These are phyloP conservation scores for Ichneumoninae sp. DNA, from an alignment of 2,888 invertebrate genomes.

Conservation along the genomic window DNA sequence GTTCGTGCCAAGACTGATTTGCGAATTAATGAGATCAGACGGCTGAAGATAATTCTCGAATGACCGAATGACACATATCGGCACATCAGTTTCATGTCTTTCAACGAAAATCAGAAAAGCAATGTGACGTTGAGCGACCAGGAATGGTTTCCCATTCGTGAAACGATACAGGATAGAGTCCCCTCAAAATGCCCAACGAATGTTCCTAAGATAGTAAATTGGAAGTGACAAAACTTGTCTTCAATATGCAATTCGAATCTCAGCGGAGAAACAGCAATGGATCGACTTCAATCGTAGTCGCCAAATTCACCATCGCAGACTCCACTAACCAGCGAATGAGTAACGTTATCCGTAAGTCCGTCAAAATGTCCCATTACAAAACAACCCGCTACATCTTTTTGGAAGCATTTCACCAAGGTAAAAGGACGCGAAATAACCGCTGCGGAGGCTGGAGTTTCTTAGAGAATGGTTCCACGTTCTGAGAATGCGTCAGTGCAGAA, in stretches of 20 bases:
- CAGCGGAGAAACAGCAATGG: not conserved
- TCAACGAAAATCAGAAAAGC: not conserved
- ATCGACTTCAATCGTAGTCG: not conserved
- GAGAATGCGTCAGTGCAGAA: slow-evolving; percentile 21
- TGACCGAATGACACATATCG: not conserved
- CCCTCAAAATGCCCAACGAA: not conserved
- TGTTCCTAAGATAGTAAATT: not conserved
- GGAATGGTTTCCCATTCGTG: not conserved
- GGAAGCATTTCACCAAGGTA: not conserved
- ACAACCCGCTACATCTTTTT: not conserved
- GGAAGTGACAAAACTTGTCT: not conserved
- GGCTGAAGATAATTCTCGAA: not conserved
- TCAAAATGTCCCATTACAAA: not conserved
- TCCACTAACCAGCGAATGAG: not conserved
- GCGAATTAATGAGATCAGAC: not conserved
- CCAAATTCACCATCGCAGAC: not conserved
- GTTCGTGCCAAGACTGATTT: not conserved
- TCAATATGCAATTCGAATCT: not conserved
- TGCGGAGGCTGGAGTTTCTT: not conserved
- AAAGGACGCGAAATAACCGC: not conserved
- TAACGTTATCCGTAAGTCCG: not conserved
- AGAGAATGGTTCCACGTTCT: not conserved
- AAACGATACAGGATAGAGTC: not conserved
- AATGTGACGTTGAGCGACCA: not conserved
- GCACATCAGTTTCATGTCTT: not conserved